These are phyloP conservation scores for Pogona vitticeps DNA, from an alignment of 2,113 vertebrate genomes.

Conservation along the genomic window DNA sequence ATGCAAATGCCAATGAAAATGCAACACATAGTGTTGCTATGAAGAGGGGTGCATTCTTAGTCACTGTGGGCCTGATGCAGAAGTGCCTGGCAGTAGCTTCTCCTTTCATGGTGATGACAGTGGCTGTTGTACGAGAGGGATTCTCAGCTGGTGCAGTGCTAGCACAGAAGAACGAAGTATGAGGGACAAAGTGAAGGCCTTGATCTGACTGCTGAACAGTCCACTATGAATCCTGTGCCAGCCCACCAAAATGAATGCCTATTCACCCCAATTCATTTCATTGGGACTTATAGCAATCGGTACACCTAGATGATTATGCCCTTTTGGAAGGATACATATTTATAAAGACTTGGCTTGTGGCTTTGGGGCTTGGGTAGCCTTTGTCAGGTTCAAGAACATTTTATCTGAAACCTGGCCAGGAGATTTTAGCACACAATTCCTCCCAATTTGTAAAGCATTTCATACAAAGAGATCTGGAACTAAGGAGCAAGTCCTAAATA, in stretches of 20 bases:
- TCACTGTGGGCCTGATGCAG: background rate
- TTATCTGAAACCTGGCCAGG: conserved; percentile 7
- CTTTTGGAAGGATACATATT: background rate
- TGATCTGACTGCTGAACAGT: background rate
- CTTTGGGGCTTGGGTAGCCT: background rate
- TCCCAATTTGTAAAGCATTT: background rate
- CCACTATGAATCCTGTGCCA: background rate
- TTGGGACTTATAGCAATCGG: background rate
- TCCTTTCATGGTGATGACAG: background rate
- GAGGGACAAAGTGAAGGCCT: background rate
- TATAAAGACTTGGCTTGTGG: conserved; percentile 15
- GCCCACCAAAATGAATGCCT: background rate
- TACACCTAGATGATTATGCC: background rate
- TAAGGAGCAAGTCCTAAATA: background rate
- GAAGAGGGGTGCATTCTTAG: background rate
- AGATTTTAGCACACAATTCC: background rate
- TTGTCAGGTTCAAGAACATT: background rate
- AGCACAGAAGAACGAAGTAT: background rate
- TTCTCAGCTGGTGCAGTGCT: no score
- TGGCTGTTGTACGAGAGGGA: background rate
- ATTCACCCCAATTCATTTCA: background rate
- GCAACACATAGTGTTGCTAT: background rate
- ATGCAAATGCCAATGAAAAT: background rate
- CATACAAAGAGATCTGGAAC: background rate
- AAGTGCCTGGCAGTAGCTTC: background rate